Base-by-base conservation (phyloP, 1,140 invertebrate species). In the Calycopis cecrops region DNA sequence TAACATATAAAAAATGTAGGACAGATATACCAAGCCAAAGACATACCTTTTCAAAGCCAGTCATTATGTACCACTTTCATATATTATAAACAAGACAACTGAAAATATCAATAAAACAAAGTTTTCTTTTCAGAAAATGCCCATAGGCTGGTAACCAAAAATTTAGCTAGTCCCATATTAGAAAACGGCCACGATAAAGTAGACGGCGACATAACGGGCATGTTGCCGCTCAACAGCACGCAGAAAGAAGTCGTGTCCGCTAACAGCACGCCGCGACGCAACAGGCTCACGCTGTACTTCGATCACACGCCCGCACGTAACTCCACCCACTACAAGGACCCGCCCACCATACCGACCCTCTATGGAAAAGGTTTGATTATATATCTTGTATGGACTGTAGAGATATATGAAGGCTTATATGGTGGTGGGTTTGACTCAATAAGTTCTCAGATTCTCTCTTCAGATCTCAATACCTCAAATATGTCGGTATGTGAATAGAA, bases 281-380 rank as follows among this genome's bases (percentile, higher is more conserved):
- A 88, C 49, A 83, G 90, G 60, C 74, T 90, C 17, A 90, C 89
- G 0, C 60, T 90, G 35, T 88, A 91, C 51, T 87, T 90, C 57
- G 90, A 91, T 18, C 86, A 89, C 52, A 90, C 89, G 11, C 90
- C 90, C 3, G 71, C 87, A 10, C 83, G 90, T 65, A 89, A 89
- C 18, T 92, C 91, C 3, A 80, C 89, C 21, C 90, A 91, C 64
- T 81, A 91, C 44, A 88, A 92, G 60, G 93, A 95, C 69, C 91
- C 93, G 0, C 91, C 91, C 1, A 73, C 70, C 54, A 59, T 81
- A 17, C 52, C 42, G 4, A 80, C 70, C 48, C 71, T 82, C n/a
- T n/a, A n/a, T 61, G 76, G 71, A 10, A 87, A 87, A 83, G 83
- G 83, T 85, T 33, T 48, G 66, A 63, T 38, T 28, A 10, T 54